phyloP scores from a whole-genome alignment of 2,113 vertebrate genomes.

The Coryphaenoides rupestris region DNA sequence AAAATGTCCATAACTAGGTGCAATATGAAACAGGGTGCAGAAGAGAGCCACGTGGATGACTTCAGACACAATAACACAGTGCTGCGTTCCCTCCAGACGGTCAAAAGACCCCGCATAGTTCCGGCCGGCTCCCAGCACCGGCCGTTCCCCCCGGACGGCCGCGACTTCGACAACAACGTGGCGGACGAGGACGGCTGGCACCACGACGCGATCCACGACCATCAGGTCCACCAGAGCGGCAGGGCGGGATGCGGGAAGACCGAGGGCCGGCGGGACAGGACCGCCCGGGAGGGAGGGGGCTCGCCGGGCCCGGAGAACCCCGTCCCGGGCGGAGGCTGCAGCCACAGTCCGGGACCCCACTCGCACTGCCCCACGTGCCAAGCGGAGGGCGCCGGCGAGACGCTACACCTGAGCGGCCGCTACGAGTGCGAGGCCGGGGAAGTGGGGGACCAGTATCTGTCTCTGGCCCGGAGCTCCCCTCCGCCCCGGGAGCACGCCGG shows the following conservation, averaged over 20 bases:
- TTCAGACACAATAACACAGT: no score
- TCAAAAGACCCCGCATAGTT: constrained; percentile 87
- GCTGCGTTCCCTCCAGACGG: constrained; percentile 71
- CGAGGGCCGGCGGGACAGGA: constrained; percentile 59
- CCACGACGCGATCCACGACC: constrained; percentile 73
- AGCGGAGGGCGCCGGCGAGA: constrained; percentile 25
- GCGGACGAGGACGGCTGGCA: constrained; percentile 77
- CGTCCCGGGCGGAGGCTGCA: constrained; percentile 69
- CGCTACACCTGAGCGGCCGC: constrained; percentile 36
- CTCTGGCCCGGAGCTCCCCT: constrained; percentile 56
- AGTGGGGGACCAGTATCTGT: constrained; percentile 42
- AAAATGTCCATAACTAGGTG: no score
- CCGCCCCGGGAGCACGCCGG: constrained; percentile 49
- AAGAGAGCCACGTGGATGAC: no score
- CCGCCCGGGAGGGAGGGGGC: constrained; percentile 49
- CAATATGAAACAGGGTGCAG: no score
- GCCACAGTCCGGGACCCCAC: constrained; percentile 60
- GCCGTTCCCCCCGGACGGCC: constrained; percentile 68
- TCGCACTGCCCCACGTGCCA: constrained; percentile 71
- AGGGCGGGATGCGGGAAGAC: constrained; percentile 59
- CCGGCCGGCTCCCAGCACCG: constrained; percentile 65
- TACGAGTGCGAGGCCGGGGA: constrained; percentile 35
- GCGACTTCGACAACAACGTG: no score
- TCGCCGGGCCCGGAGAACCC: constrained; percentile 73
- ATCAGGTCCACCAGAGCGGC: constrained; percentile 49